These are phyloP conservation scores for Sisor rabdophorus DNA, from an alignment of 2,113 vertebrate genomes.

Conservation along the genomic window DNA sequence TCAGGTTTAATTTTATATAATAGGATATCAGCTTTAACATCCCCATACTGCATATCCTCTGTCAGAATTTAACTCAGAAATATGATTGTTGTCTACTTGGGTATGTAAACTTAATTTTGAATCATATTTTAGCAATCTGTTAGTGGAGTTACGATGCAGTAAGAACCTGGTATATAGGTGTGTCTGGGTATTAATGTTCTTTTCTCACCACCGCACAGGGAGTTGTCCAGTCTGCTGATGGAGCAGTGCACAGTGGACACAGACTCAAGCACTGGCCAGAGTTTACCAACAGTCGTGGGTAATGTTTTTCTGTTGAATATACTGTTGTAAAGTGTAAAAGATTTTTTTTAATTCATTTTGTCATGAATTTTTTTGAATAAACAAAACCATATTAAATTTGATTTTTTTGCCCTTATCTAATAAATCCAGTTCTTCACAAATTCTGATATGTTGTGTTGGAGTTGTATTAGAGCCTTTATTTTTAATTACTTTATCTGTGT, in stretches of 20 bases:
- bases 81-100: neutral
- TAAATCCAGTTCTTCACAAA: neutral
- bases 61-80: neutral
- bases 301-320: constrained; percentile 46
- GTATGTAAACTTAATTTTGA: neutral
- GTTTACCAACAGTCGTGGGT: constrained; percentile 84
- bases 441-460: neutral
- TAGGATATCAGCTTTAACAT: neutral
- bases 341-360: too few relatives aligned
- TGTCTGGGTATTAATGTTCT: constrained; percentile 1
- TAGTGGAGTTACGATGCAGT: too few relatives aligned
- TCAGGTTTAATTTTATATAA: neutral
- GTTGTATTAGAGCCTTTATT: neutral
- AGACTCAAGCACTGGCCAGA: constrained; percentile 80
- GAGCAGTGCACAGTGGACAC: constrained; percentile 93
- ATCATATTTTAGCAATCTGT: neutral
- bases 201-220: constrained; percentile 65
- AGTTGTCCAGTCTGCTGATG: constrained; percentile 80
- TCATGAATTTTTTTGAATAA: too few relatives aligned
- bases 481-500: neutral
- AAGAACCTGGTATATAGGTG: neutral
- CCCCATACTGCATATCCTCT: neutral
- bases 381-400: too few relatives aligned
- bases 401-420: too few relatives aligned
- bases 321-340: neutral